A percentile compares a stretch with the other conserved stretches of the same genome.
phyloP scores from a whole-genome alignment of 2,888 invertebrate species.

The Drosophila dives region DNA sequence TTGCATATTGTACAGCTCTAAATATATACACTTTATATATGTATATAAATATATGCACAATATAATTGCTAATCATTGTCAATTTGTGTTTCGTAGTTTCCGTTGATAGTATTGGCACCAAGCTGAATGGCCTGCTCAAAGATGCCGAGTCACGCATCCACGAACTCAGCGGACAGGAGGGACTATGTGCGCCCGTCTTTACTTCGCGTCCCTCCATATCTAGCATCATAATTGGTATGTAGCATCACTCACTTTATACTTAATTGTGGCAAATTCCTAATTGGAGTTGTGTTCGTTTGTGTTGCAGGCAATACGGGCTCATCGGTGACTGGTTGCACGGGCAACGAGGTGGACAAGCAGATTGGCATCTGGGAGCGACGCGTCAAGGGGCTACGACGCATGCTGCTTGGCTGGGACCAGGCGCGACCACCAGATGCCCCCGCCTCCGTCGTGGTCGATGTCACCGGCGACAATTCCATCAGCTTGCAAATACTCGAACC shows the following conservation, averaged over 20 bases:
- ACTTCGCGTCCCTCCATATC: constrained; percentile 86
- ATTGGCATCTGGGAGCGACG: constrained; percentile 94
- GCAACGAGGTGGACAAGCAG: constrained; percentile 92
- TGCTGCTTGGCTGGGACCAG: constrained; percentile 95
- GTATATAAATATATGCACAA: not conserved
- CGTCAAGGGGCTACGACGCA: constrained; percentile 86
- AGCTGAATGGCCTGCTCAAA: constrained; percentile 90
- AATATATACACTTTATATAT: not conserved
- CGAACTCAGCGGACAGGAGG: constrained; percentile 88
- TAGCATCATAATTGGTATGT: constrained; percentile 86
- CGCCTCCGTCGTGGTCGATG: constrained; percentile 90
- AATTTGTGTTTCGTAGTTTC: constrained; percentile 62
- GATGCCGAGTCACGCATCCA: constrained; percentile 94
- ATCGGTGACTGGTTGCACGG: constrained; percentile 89
- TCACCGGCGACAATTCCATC: constrained; percentile 88
- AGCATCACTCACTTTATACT: constrained; percentile 40
- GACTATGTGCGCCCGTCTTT: constrained; percentile 84
- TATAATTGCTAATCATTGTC: constrained; percentile 3
- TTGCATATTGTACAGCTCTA: not conserved
- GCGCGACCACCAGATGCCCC: constrained; percentile 93
- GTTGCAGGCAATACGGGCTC: constrained; percentile 83
- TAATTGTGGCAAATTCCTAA: not conserved
- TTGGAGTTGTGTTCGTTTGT: not conserved
- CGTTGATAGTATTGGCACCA: constrained; percentile 90
- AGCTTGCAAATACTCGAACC: constrained; percentile 89